Conservation (phyloP, 2,797 vertebrate genomes). For the Paramormyrops hopkinsi region DNA sequence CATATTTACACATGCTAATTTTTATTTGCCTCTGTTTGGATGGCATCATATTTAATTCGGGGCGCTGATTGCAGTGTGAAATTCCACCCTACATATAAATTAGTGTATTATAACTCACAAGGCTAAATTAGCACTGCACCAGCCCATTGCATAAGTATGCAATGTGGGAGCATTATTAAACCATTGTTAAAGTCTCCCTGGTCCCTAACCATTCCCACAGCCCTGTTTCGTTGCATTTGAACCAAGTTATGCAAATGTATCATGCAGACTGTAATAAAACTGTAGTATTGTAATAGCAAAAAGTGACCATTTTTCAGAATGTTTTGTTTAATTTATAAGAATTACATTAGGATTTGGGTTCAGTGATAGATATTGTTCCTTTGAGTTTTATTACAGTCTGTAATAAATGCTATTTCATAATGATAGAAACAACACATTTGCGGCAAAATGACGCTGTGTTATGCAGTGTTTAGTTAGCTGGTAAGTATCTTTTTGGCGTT, state of each 20-base stretch:
- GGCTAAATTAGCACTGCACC: not conserved
- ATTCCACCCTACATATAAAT: constrained; percentile 7
- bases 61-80: not conserved
- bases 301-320: not conserved
- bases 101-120: constrained; percentile 5
- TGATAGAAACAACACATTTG: not conserved
- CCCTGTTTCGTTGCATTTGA: not conserved
- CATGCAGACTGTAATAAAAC: not conserved
- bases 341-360: not conserved
- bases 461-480: not conserved
- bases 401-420: not conserved
- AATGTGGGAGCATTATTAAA: not conserved
- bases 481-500: not conserved
- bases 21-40: constrained; percentile 17
- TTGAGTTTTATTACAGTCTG: not conserved
- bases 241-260: not conserved
- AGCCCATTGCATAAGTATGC: not conserved
- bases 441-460: not conserved
- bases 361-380: not conserved
- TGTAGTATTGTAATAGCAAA: not conserved
- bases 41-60: not conserved
- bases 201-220: not conserved
- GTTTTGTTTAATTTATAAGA: not conserved
- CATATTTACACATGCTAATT: constrained; percentile 43
- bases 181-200: not conserved